Conservation (phyloP, 2,888 invertebrate species). For the Eupithecia inturbata region DNA sequence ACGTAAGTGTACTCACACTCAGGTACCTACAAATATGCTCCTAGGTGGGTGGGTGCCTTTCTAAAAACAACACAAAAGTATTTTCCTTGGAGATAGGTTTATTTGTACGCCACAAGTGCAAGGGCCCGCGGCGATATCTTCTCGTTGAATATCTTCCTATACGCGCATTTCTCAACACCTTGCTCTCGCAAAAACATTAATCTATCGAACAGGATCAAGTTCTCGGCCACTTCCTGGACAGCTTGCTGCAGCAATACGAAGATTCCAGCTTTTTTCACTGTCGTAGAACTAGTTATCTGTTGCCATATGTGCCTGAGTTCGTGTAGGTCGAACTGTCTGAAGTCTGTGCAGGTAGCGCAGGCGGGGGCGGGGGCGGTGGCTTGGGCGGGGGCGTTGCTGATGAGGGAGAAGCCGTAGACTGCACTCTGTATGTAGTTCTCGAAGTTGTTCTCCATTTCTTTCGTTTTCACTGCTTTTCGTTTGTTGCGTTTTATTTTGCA, state of each 20-base stretch:
- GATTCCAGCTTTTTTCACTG: slow-evolving; percentile 64
- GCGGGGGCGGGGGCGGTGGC: no score
- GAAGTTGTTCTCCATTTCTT: slow-evolving; percentile 60
- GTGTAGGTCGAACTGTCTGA: slow-evolving; percentile 52
- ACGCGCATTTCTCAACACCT: slow-evolving; percentile 60
- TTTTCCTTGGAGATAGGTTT: slow-evolving; percentile 33
- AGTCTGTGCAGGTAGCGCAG: background rate
- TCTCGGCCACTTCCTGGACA: slow-evolving; percentile 71
- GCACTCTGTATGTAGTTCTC: slow-evolving; percentile 64
- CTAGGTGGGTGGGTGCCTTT: no score
- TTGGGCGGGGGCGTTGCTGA: slow-evolving; percentile 25
- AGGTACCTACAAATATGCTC: no score
- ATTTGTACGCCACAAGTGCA: slow-evolving; percentile 84
- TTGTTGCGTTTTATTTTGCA: slow-evolving; percentile 71
- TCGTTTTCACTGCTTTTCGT: slow-evolving; percentile 71
- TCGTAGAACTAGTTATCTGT: slow-evolving; percentile 47
- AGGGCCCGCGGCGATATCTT: slow-evolving; percentile 87
- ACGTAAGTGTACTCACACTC: no score
- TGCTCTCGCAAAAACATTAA: slow-evolving; percentile 68
- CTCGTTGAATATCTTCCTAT: slow-evolving; percentile 85
- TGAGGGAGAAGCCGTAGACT: slow-evolving; percentile 59
- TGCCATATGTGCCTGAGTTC: slow-evolving; percentile 66
- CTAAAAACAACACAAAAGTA: no score
- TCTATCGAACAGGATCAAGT: slow-evolving; percentile 70
- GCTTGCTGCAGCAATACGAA: slow-evolving; percentile 69